phyloP scores from a whole-genome alignment of 2,888 invertebrate genomes.

The Microplitis manilae region DNA sequence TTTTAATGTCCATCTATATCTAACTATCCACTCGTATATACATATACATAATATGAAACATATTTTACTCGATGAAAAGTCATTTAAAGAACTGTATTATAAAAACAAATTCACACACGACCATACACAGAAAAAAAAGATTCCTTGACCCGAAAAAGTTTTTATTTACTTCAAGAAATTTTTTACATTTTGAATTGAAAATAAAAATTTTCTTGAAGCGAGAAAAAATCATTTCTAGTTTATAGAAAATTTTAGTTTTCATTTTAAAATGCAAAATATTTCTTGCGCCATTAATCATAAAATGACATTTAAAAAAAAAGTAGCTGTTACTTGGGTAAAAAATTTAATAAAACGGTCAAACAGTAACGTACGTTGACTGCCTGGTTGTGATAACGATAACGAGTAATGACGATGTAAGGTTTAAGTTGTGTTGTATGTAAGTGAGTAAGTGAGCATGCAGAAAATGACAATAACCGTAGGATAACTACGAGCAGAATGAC shows the following conservation, averaged over 20 bases:
- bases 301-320: neutral
- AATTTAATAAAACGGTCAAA: conserved; percentile 18
- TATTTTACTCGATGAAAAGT: neutral
- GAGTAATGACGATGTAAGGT: conserved; percentile 39
- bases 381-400: conserved; percentile 59
- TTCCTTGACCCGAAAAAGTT: too few relatives aligned
- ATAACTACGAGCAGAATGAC: neutral
- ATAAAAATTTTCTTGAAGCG: too few relatives aligned
- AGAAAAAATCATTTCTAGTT: too few relatives aligned
- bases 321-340: neutral
- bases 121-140: neutral
- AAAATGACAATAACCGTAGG: neutral
- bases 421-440: conserved; percentile 35
- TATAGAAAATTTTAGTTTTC: too few relatives aligned
- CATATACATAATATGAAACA: neutral
- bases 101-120: neutral
- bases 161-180: too few relatives aligned
- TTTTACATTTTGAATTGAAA: too few relatives aligned
- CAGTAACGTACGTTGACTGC: conserved; percentile 54
- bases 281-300: neutral
- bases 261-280: too few relatives aligned
- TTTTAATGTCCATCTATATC: conserved; percentile 35
- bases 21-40: neutral
- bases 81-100: neutral
- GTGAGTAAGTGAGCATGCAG: conserved; percentile 25